Base-by-base conservation (phyloP, 2,888 invertebrate genomes). In the Trissolcus brochymenae region DNA sequence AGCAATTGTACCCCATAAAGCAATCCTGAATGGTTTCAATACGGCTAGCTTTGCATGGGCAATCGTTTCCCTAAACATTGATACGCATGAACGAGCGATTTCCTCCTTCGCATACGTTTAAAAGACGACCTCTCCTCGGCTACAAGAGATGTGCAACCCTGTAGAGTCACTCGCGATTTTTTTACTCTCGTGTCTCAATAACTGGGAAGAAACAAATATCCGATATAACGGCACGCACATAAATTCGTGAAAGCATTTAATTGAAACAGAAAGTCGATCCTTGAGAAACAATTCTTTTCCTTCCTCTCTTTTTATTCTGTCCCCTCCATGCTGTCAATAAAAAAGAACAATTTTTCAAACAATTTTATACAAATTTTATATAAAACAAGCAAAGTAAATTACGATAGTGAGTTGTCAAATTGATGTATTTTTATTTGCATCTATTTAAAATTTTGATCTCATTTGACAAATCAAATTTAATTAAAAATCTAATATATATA, bases 171-270 rank as follows among this genome's bases (percentile, higher is more conserved):
- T 51, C 71, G 64, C 74, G 68, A 73, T 77, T 55, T 66, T 61
- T 72, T 77, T 71, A 53, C 62, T 67, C 43, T 59, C 6, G 60
- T 53, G 25, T 54, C 16, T n/a, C 66, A 51, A 62, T 79, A 51
- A 71, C 54, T 76, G 50, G 61, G 68, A 81, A 77, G 82, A 83
- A 81, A 82, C 82, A 83, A 86, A 87, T 86, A 86, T 84, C 82
- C 84, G 84, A 83, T 83, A 81, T 82, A 81, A 82, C 81, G 82
- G 83, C 81, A 81, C 81, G 82, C 82, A 87, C 88, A 88, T 89
- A 89, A 89, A 89, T 88, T 88, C 87, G 84, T 87, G 79, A 83
- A 81, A 82, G 82, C 82, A 85, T 86, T 87, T 89, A 89, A 89
- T 89, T 89, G 89, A 89, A 89, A 86, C 85, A 87, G 87, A 84